Percentiles rank a stretch among this genome's conserved stretches.
Conservation (phyloP, 2,888 invertebrate species). For the Acanthoscelides obtectus region DNA sequence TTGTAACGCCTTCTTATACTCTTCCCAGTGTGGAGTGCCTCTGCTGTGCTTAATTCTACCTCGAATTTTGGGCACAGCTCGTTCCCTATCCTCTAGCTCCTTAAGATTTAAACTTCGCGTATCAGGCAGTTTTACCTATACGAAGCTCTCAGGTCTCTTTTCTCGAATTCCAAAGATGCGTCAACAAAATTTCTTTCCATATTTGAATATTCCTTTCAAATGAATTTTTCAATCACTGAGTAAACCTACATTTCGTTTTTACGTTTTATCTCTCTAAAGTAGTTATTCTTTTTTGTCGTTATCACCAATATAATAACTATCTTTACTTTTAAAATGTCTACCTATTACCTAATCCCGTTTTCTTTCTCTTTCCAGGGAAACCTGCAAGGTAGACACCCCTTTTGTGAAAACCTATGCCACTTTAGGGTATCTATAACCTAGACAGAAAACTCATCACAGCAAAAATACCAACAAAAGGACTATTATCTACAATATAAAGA, state of each 20-base stretch:
- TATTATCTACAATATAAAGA: neutral
- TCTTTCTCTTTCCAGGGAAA: constrained; percentile 65
- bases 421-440: constrained; percentile 79
- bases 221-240: no score
- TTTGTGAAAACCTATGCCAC: constrained; percentile 94
- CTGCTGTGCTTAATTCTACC: no score
- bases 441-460: neutral
- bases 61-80: no score
- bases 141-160: no score
- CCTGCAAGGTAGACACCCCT: constrained; percentile 80
- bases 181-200: no score
- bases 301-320: neutral
- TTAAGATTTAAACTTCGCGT: no score
- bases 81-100: no score
- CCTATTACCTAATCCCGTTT: constrained; percentile 21
- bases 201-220: no score
- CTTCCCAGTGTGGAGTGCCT: no score
- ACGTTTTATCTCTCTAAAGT: neutral
- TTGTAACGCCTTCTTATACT: no score
- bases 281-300: neutral
- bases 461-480: neutral
- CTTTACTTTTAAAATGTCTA: neutral
- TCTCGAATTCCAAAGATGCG: no score
- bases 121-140: no score
- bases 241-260: neutral